Evolutionary conservation across 1,140 invertebrate genomes (phyloP), one percentile per base, ranked within the genome.

Genomic region (Forficula auricularia): DNA sequence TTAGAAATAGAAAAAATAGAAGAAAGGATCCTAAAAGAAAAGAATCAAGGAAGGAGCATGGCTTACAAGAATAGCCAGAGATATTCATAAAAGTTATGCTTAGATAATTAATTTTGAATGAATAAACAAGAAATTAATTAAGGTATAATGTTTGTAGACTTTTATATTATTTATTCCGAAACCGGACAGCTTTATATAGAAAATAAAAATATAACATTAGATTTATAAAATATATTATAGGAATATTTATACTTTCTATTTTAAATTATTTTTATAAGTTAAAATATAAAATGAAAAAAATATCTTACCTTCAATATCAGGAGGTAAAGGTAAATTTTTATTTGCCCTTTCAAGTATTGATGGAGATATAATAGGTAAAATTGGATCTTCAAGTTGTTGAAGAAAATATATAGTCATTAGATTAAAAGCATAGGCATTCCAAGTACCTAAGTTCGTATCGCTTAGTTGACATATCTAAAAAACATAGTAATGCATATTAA

Each of bases 341-440:
- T 10, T 12, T 16, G 10, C 3, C 14, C 10, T 41, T 14, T 35
- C 31, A 15, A 32, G 4, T 8, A 41, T 37, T 46, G 38, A 38
- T 35, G 31, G 12, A 46, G 30, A 10, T 27, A 27, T 27, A 13
- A 46, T 39, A 19, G 44, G 44, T 2, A 46, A 18, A 31, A 46
- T 32, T 19, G 44, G 44, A 10, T 30, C 32, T 16, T 41, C 30
- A n/a, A 46, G 9, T 19, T 46, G 44, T 19, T 46, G 44, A 22
- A 46, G 27, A 32, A 34, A 46, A 32, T 41, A 46, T 3, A 46
- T 30, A 1, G 41, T 4, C 22, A 46, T 18, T 2, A 46, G 14
- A 9, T 34, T 10, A 19, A 41, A 46, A 8, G 39, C 44, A 37
- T 46, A 18, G 18, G 44, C n/a, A 18, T 32, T 38, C 39, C 40